Evolutionary conservation across 2,113 vertebrate species (phyloP), one percentile per base, ranked within the genome.

Genomic region (Cebidichthys violaceus): DNA sequence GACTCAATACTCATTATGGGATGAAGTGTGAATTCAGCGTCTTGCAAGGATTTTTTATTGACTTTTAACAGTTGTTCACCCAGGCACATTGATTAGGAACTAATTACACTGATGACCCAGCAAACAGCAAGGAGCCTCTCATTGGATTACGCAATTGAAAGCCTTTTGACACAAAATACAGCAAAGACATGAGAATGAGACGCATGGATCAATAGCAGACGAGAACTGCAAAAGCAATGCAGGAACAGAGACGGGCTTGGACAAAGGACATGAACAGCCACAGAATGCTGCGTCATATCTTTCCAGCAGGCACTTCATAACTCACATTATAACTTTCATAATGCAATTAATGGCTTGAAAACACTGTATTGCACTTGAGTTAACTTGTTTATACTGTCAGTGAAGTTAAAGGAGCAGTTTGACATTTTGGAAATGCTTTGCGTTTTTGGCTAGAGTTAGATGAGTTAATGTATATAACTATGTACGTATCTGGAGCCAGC

Each of bases 211-310:
- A 61, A 70, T 72, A 77, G 93, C 92, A 79, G 95, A 86, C 77
- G 96, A 95, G 27, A 95, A 96, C 11, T 95, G 93, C 82, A 95
- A 78, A 94, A 95, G 90, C 94, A 95, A 0, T 9, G 59, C n/a
- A 50, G 37, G 29, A 66, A 41, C 17, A 33, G 15, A 60, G 27
- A 64, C 2, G 1, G 39, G 22, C 11, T 37, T 2, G 5, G 9
- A 27, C 15, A 31, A 22, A 52, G 66, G 59, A 72, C 29, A 7
- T 20, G 29, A 4, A 37, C 2, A 52, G 33, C 9, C 17, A 54
- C n/a, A 74, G 10, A 79, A 33, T 22, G 24, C 22, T 70, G 24
- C 4, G 47, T 59, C 45, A 71, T 17, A 3, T 22, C 18, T 39
- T 22, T 14, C 33, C 27, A 10, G 20, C 20, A 10, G 11, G 39